These are phyloP conservation scores for Drosophila anomalipes DNA, from an alignment of 2,888 invertebrate species.

Conservation along the genomic window DNA sequence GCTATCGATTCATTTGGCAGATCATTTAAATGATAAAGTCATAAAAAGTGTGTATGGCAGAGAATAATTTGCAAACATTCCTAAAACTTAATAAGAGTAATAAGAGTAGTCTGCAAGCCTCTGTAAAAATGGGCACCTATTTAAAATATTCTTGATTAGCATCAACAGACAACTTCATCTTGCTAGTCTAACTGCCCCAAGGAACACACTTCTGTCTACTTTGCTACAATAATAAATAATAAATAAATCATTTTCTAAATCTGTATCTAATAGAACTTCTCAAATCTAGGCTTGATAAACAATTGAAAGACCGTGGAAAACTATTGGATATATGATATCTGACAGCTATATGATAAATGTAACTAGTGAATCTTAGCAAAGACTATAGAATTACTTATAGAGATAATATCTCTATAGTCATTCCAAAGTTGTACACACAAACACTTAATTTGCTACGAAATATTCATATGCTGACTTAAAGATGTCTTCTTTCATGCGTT, in stretches of 20 bases:
- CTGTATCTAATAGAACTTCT: neutral
- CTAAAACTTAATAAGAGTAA: neutral
- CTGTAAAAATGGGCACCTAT: accelerated
- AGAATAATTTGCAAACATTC: neutral
- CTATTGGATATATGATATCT: neutral
- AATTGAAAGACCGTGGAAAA: too few relatives aligned
- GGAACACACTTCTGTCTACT: neutral
- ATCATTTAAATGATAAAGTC: neutral
- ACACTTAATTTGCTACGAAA: neutral
- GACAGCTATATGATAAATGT: neutral
- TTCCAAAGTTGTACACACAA: neutral
- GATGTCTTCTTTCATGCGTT: neutral
- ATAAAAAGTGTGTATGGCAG: neutral
- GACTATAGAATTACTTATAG: too few relatives aligned
- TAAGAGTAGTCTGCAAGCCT: neutral
- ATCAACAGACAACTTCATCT: neutral
- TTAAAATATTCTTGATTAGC: neutral
- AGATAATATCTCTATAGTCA: too few relatives aligned
- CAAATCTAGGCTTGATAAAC: too few relatives aligned
- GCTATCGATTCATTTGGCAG: neutral
- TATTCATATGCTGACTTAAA: neutral
- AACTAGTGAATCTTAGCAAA: neutral
- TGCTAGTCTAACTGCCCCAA: neutral
- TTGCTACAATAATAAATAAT: neutral
- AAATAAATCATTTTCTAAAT: neutral